Evolutionary conservation across 2,797 vertebrate species (phyloP).

Genomic region (Enteromius radiatus): DNA sequence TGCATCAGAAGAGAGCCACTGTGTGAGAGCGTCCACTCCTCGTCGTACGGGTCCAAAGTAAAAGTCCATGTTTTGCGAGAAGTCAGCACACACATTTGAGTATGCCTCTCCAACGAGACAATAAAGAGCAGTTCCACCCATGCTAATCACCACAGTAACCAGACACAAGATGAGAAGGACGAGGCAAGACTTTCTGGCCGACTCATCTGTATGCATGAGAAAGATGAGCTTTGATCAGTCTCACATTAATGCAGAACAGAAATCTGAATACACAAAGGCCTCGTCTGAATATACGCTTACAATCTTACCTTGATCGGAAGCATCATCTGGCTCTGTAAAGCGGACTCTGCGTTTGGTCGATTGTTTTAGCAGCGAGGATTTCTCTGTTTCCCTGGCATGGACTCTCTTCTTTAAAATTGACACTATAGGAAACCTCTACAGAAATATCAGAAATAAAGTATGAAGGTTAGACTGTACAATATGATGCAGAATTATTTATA

Average conservation of each 20-base stretch:
- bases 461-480: neutral
- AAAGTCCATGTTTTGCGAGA: conserved; percentile 89
- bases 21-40: conserved; percentile 81
- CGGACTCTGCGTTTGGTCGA: conserved; percentile 88
- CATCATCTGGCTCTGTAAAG: conserved; percentile 90
- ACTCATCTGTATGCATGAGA: conserved; percentile 82
- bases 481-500: neutral
- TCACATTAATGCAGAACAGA: neutral
- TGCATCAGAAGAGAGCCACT: conserved; percentile 82
- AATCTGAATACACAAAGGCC: neutral
- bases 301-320: conserved; percentile 85
- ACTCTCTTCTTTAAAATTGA: conserved; percentile 92
- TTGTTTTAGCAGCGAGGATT: conserved; percentile 66
- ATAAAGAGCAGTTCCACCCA: conserved; percentile 92
- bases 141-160: conserved; percentile 90
- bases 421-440: conserved; percentile 85
- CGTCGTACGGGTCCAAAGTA: conserved; percentile 81
- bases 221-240: conserved; percentile 6
- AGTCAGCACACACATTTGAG: conserved; percentile 91
- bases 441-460: neutral
- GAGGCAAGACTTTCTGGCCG: conserved; percentile 88
- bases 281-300: neutral
- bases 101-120: conserved; percentile 88
- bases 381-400: conserved; percentile 76
- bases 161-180: conserved; percentile 90